phyloP scores from a whole-genome alignment of 2,113 vertebrate genomes.

The Salvelinus sp. region DNA sequence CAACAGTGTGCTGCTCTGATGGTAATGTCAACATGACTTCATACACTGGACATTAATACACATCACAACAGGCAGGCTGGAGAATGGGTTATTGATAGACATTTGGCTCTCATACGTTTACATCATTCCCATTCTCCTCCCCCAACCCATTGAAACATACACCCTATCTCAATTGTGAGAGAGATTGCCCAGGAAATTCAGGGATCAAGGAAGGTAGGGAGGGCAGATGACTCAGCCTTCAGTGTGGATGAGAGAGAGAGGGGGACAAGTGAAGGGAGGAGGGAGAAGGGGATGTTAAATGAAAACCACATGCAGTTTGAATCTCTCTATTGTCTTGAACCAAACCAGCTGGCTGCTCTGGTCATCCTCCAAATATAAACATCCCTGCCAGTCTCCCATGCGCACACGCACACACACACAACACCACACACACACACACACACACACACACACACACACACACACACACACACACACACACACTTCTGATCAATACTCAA shows the following conservation, averaged over 20 bases:
- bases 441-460: no score
- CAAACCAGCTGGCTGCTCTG: conserved; percentile 67
- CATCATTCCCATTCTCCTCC: no score
- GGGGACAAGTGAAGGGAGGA: neutral
- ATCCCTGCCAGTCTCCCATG: conserved; percentile 13
- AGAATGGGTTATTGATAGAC: no score
- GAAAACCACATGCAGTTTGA: conserved; percentile 47
- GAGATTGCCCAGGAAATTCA: neutral
- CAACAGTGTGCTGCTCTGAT: no score
- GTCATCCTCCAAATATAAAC: conserved; percentile 60
- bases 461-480: no score
- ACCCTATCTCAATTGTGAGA: neutral
- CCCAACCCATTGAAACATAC: no score
- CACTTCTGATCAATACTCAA: no score
- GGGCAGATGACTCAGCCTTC: neutral
- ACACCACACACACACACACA: no score
- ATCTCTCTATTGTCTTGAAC: conserved; percentile 55
- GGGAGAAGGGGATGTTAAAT: conserved; percentile 23
- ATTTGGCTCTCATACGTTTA: no score
- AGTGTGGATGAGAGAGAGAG: neutral
- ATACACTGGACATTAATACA: no score
- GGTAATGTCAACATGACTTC: no score
- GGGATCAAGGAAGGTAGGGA: neutral
- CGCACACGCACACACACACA: neutral
- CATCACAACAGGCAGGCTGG: no score